A percentile compares a stretch with the other conserved stretches of the same genome.
phyloP scores from a whole-genome alignment of 2,113 vertebrate species.

The Oreochromis niloticus region DNA sequence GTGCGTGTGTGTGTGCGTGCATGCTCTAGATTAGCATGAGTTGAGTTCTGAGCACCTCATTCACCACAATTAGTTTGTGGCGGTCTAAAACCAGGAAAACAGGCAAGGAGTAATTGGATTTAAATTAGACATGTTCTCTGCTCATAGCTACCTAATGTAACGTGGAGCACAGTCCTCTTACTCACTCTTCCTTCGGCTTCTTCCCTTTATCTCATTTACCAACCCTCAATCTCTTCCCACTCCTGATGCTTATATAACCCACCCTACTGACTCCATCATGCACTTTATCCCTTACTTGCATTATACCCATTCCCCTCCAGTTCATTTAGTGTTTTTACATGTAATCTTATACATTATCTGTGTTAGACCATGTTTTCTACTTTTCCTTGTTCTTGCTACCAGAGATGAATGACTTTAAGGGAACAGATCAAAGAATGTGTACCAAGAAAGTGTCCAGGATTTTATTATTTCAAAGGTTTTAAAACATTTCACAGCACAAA shows the following conservation, averaged over 20 bases:
- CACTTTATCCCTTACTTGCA: not conserved
- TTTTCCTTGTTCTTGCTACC: not conserved
- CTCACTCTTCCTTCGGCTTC: not conserved
- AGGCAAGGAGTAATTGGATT: conserved; percentile 53
- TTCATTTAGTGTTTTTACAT: not conserved
- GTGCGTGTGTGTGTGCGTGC: not conserved
- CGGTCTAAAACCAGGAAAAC: conserved; percentile 26
- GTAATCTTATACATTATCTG: not conserved
- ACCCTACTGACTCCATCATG: not conserved
- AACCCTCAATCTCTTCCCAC: not conserved
- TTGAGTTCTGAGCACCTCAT: conserved; percentile 19
- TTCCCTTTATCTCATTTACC: not conserved
- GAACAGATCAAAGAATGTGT: not conserved
- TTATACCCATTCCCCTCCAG: not conserved
- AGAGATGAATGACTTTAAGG: not conserved
- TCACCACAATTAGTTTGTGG: conserved; percentile 42
- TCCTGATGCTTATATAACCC: not conserved
- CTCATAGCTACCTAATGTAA: conserved; percentile 40
- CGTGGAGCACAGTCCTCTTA: not conserved
- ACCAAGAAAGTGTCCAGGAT: not conserved
- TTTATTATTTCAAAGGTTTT: not conserved
- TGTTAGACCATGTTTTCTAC: not conserved
- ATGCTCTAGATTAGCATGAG: not conserved
- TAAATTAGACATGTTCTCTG: conserved; percentile 61
- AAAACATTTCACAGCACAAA: not conserved